Evolutionary conservation across 2,113 vertebrate genomes (phyloP).

Genomic region (Chrysemys picta): DNA sequence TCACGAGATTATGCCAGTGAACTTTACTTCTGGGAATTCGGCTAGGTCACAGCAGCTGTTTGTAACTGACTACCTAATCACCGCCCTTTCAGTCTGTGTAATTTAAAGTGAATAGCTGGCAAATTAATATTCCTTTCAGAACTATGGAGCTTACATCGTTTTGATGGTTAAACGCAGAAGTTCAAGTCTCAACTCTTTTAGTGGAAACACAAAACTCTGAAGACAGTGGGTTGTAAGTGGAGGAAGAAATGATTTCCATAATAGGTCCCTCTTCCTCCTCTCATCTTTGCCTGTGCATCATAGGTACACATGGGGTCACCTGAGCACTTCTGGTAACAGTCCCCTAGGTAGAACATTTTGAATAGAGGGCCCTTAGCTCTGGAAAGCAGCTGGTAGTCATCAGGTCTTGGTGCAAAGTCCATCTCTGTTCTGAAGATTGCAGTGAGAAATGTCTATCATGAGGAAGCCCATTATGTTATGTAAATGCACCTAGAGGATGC

Average conservation of each 20-base stretch:
- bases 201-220: background rate
- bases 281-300: background rate
- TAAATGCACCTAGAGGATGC: background rate
- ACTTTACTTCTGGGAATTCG: background rate
- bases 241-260: background rate
- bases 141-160: background rate
- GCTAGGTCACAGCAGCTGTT: background rate
- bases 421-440: background rate
- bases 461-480: background rate
- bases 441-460: background rate
- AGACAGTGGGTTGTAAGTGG: background rate
- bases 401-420: background rate
- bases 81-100: background rate
- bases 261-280: background rate
- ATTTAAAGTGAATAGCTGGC: background rate
- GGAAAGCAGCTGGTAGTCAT: background rate
- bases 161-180: background rate
- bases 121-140: background rate
- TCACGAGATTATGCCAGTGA: background rate
- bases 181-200: background rate
- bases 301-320: background rate
- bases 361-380: background rate
- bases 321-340: background rate
- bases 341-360: rapidly evolving
- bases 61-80: background rate